phyloP scores from a whole-genome alignment of 2,113 vertebrate species.

The Todiramphus chloris region DNA sequence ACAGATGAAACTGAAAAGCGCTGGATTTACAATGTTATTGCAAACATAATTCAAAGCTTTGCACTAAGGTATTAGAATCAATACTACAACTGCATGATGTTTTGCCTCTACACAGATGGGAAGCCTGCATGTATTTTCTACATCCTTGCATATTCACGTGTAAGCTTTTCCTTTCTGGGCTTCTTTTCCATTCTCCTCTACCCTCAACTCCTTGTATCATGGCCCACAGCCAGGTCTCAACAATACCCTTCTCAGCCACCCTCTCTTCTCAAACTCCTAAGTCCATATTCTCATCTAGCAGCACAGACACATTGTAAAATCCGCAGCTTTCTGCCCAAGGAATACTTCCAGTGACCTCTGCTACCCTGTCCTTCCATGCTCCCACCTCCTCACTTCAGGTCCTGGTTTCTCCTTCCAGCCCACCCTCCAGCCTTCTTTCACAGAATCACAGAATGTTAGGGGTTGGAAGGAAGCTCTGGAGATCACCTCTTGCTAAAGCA shows the following conservation, averaged over 20 bases:
- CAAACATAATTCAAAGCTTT: background rate
- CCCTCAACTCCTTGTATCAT: background rate
- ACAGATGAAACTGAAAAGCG: background rate
- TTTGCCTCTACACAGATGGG: background rate
- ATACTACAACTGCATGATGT: background rate
- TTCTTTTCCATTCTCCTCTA: background rate
- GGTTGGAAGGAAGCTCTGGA: background rate
- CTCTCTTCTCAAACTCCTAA: background rate
- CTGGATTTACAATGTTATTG: background rate
- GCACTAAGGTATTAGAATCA: background rate
- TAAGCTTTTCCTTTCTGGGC: background rate
- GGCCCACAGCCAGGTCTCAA: background rate
- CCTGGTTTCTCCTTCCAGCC: background rate
- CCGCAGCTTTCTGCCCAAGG: background rate
- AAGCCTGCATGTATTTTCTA: background rate
- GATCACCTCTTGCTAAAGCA: background rate
- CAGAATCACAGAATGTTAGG: background rate
- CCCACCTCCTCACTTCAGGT: background rate
- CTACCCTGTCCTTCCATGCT: background rate
- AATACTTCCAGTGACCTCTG: background rate
- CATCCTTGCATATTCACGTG: background rate
- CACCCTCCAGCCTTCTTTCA: background rate
- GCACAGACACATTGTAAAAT: background rate
- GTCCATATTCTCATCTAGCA: background rate
- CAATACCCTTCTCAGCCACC: background rate